A percentile compares a stretch with the other conserved stretches of the same genome.
Evolutionary conservation across 2,888 invertebrate species (phyloP).

Genomic region (Sceliomorpha sp.): DNA sequence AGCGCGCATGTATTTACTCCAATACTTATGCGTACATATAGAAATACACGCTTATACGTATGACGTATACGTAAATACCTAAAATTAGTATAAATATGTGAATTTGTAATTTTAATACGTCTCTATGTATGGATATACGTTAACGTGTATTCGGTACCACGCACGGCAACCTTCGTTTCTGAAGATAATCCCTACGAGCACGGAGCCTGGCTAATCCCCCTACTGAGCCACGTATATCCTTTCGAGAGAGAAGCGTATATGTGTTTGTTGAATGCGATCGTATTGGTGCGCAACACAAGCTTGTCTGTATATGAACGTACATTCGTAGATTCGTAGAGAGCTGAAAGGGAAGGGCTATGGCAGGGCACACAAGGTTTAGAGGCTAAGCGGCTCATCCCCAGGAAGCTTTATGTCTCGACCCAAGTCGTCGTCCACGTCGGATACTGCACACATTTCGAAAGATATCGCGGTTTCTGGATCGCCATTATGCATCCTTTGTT

Average conservation of each 20-base stretch:
- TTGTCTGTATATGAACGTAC: slow-evolving; percentile 23
- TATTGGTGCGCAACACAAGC: slow-evolving; percentile 23
- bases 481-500: slow-evolving; percentile 54
- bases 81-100: slow-evolving; percentile 11
- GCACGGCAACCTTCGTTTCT: slow-evolving; percentile 59
- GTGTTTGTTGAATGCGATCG: too few relatives aligned
- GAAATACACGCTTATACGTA: too few relatives aligned
- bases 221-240: slow-evolving; percentile 67
- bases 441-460: slow-evolving; percentile 71
- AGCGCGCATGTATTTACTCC: slow-evolving; percentile 3
- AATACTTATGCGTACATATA: not conserved
- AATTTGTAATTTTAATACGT: slow-evolving; percentile 49
- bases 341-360: slow-evolving; percentile 58
- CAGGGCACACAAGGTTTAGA: slow-evolving; percentile 77
- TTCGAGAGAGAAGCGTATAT: slow-evolving; percentile 48
- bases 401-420: slow-evolving; percentile 76
- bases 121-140: slow-evolving; percentile 26
- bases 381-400: slow-evolving; percentile 79
- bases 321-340: slow-evolving; percentile 11
- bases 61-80: not conserved
- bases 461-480: slow-evolving; percentile 63
- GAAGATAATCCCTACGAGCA: slow-evolving; percentile 79
- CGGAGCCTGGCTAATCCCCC: slow-evolving; percentile 77
- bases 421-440: slow-evolving; percentile 64
- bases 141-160: slow-evolving; percentile 39